Evolutionary conservation across 2,888 invertebrate genomes (phyloP), one percentile per base, ranked within the genome.

Genomic region (Agonopterix arenella): DNA sequence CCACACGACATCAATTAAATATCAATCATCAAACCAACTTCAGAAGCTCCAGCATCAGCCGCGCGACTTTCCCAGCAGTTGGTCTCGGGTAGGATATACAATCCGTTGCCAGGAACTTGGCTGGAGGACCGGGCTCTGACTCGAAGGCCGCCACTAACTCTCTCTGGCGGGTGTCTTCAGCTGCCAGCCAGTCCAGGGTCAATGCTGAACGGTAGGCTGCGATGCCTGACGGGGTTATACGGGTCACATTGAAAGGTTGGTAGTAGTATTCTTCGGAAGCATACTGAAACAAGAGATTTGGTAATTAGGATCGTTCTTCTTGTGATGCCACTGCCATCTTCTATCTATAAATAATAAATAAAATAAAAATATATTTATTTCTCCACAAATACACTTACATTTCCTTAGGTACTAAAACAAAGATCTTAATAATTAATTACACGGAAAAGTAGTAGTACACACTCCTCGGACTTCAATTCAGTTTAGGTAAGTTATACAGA

Each of bases 171-270:
- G 55, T 52, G 49, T 84, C 84, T 44, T 84, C 84, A 1, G 80
- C 81, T 0, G 76, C 75, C 51, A 84, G 47, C 85, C 84, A 83
- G 62, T 85, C 84, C 56, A 84, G 59, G 1, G 84, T 84, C 9
- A 85, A 53, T 0, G 76, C 76, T 11, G 85, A 80, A 0, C 84
- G 67, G 57, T 84, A 84, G 4, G 76, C 79, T 0, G 73, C 76
- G 48, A 84, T 67, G 0, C 78, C 80, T 2, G 76, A 66, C 0
- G 76, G 50, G 0, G 80, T 75, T 0, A 70, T 60, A 1, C 73
- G 69, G 1, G 75, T 66, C 40, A 40, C 40, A n/a, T 40, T 40
- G 10, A 40, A 40, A n/a, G 40, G 40, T n/a, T 40, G 40, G 40
- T 40, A 40, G 40, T 40, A 40, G 10, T 40, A 40, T 7, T 40